Base-by-base conservation (phyloP, 2,113 vertebrate genomes). In the Anhinga anhinga region DNA sequence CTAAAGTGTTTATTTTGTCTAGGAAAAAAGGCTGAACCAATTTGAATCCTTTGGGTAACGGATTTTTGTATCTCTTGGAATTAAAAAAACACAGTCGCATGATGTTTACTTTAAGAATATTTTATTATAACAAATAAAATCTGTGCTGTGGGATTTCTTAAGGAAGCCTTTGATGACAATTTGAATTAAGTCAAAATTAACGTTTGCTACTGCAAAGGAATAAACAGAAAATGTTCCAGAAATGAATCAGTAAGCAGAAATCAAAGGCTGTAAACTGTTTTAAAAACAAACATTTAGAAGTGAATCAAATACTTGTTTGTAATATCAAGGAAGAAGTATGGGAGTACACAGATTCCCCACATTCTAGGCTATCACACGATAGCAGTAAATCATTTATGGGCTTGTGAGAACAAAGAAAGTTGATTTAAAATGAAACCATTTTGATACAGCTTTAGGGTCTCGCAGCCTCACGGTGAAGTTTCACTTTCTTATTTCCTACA, bases 1-100 rank as follows among this genome's bases (percentile, higher is more conserved):
- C 97, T 98, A 98, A 98, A 98, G 98, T 98, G 98, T 99, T 99
- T 99, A 99, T 98, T 99, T 99, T 98, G 98, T 98, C 98, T 98
- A 97, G 97, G 93, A 98, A 97, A 98, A 98, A 97, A 96, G 96
- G 97, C 96, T 98, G 97, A 96, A 97, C 97, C 97, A 98, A 96
- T 98, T 97, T 89, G 85, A 98, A 97, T 97, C 93, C 96, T 98
- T 96, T 94, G 86, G 97, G 97, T 80, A 97, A 97, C 23, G 90
- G 95, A 96, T 98, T 98, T 98, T 97, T 97, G 96, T 98, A 95
- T 96, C 86, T 93, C 88, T 93, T 96, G 90, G 87, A 98, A 98
- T 95, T 86, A 89, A 96, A 95, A 87, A 94, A 88, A 94, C 56
- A 69, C 87, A 84, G 74, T 96, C 25, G 72, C 69, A 81, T 32